Evolutionary conservation across 1,140 invertebrate species (phyloP).

Genomic region (Trichonephila clavata): DNA sequence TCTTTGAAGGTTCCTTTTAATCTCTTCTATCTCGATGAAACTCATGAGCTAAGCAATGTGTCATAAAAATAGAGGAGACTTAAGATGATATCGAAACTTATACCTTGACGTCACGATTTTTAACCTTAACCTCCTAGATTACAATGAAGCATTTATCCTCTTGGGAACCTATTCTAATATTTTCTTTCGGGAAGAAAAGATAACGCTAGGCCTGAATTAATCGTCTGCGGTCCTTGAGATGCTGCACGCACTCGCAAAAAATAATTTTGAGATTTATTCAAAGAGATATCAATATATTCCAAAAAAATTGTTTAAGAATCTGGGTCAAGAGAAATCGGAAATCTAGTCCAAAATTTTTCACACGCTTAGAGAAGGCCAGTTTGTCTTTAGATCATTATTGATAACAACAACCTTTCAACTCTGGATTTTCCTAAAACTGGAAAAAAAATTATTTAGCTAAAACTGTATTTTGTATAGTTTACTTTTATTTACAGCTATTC

Average conservation of each 20-base stretch:
- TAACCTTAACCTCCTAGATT: not conserved
- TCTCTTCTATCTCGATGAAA: too few relatives aligned
- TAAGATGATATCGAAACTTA: not conserved
- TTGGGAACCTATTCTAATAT: not conserved
- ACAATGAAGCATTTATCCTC: not conserved
- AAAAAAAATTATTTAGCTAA: not conserved
- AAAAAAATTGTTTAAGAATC: not conserved
- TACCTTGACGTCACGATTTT: not conserved
- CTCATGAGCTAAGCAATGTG: too few relatives aligned
- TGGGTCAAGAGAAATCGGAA: conserved; percentile 21
- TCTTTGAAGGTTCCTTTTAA: too few relatives aligned
- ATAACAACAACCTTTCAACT: not conserved
- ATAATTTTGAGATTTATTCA: not conserved
- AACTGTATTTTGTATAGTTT: too few relatives aligned
- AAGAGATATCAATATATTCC: not conserved
- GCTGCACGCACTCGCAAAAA: not conserved
- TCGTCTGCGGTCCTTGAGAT: not conserved
- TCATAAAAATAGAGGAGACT: too few relatives aligned
- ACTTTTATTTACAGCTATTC: too few relatives aligned
- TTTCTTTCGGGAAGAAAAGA: not conserved
- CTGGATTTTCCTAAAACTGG: too few relatives aligned
- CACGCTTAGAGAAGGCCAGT: not conserved
- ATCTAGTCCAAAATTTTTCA: not conserved
- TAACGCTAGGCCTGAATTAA: not conserved
- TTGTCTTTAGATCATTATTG: not conserved